Percentiles rank a stretch among this genome's conserved stretches.
phyloP scores from a whole-genome alignment of 2,797 vertebrate species.

The Sandelia bainsii region DNA sequence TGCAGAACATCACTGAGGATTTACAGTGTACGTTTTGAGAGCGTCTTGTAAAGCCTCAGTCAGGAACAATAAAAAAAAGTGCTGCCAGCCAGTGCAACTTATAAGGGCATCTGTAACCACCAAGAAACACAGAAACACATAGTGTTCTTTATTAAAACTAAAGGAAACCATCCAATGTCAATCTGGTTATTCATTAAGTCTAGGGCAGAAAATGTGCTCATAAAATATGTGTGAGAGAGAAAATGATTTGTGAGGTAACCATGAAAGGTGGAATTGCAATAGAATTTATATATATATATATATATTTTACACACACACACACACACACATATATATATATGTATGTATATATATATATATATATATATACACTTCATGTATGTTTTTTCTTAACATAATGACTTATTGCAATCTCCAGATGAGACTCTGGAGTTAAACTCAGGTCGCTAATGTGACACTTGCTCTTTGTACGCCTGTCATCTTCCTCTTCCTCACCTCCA shows the following conservation, averaged over 20 bases:
- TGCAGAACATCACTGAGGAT: slow-evolving; percentile 19
- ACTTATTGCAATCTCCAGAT: no score
- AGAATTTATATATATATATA: no score
- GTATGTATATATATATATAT: no score
- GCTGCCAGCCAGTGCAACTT: slow-evolving; percentile 27
- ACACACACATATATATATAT: no score
- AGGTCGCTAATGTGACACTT: no score
- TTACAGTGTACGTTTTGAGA: slow-evolving; percentile 47
- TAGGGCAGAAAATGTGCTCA: background rate
- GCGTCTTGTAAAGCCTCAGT: slow-evolving; percentile 36
- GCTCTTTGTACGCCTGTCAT: background rate
- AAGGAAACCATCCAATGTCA: background rate
- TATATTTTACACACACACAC: no score
- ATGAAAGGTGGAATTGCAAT: background rate
- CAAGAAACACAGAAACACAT: slow-evolving; percentile 5
- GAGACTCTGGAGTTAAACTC: no score
- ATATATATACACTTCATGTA: no score
- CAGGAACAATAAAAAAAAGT: slow-evolving; percentile 49
- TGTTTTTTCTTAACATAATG: no score
- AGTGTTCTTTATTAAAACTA: slow-evolving; percentile 6
- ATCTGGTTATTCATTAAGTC: background rate
- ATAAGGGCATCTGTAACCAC: slow-evolving; percentile 14
- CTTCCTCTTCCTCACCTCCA: background rate
- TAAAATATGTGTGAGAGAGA: background rate
- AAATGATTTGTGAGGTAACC: background rate